A percentile compares a stretch with the other conserved stretches of the same genome.
Evolutionary conservation across 2,797 vertebrate genomes (phyloP).

Genomic region (Sphenopsis melanotis): DNA sequence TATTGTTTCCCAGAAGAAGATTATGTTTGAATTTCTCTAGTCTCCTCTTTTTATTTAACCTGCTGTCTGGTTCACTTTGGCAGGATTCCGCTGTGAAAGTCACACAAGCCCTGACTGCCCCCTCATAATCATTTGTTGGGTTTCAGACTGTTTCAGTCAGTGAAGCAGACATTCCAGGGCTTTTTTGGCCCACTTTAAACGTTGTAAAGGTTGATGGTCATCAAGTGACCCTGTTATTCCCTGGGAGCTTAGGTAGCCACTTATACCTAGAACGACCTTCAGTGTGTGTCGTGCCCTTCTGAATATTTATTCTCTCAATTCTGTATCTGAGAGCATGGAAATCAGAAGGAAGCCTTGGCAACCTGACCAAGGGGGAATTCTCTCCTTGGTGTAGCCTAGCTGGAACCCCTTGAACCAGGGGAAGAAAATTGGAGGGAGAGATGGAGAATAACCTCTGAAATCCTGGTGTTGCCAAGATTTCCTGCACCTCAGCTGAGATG

Average conservation of each 20-base stretch:
- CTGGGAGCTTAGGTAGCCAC: not conserved
- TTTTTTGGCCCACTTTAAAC: not conserved
- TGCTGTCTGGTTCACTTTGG: not conserved
- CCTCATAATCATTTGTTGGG: not conserved
- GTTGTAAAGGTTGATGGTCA: not conserved
- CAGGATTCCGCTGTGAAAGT: not conserved
- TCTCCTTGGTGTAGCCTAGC: not conserved
- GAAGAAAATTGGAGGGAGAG: not conserved
- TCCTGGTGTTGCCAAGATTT: not conserved
- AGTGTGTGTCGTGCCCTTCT: not conserved
- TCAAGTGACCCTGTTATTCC: not conserved
- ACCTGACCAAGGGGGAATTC: not conserved
- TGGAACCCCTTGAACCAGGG: not conserved
- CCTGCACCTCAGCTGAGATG: not conserved
- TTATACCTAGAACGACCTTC: not conserved
- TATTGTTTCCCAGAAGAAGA: constrained; percentile 30
- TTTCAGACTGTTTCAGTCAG: not conserved
- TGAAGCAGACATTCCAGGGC: not conserved
- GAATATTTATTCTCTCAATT: not conserved
- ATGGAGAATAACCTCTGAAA: not conserved
- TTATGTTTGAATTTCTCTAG: not conserved
- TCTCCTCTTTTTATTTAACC: not conserved
- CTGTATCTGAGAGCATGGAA: not conserved
- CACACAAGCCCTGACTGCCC: not conserved
- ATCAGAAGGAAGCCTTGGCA: not conserved